Conservation (phyloP, 2,113 vertebrate genomes). For the Pomatostomus ruficeps region DNA sequence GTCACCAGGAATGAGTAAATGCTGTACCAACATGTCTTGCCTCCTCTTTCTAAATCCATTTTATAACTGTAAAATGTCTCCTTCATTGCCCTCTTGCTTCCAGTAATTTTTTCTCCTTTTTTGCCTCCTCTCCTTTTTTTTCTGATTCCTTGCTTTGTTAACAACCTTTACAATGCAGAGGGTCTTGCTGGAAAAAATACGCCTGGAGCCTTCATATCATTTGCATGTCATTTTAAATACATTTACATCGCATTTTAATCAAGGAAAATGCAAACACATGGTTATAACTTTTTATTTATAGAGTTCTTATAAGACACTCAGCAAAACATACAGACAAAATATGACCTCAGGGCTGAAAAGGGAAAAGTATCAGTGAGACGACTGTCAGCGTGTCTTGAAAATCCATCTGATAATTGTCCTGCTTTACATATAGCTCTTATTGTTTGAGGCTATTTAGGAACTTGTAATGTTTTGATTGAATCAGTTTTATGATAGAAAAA, state of each 20-base stretch:
- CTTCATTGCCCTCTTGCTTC: not conserved
- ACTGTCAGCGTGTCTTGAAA: not conserved
- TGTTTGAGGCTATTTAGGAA: not conserved
- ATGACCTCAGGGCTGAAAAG: not conserved
- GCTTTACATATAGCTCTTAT: not conserved
- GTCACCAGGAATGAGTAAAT: not conserved
- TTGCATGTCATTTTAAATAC: conserved; percentile 57
- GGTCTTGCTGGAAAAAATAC: conserved; percentile 5
- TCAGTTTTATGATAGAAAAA: not conserved
- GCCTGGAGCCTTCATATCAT: conserved; percentile 21
- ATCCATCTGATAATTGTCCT: not conserved
- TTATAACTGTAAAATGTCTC: not conserved
- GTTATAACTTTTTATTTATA: conserved; percentile 48
- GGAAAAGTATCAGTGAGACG: not conserved
- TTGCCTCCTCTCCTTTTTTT: accelerated
- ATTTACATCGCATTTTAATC: conserved; percentile 57
- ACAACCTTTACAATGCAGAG: conserved; percentile 25
- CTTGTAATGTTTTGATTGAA: not conserved
- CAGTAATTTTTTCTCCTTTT: not conserved
- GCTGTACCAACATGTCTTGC: not conserved
- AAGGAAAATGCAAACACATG: conserved; percentile 33
- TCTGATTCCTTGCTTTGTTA: not conserved
- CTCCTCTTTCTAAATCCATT: not conserved
- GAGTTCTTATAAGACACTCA: not conserved
- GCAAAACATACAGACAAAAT: conserved; percentile 42